Evolutionary conservation across 2,888 invertebrate genomes (phyloP), one percentile per base, ranked within the genome.

Genomic region (Busseola fusca): DNA sequence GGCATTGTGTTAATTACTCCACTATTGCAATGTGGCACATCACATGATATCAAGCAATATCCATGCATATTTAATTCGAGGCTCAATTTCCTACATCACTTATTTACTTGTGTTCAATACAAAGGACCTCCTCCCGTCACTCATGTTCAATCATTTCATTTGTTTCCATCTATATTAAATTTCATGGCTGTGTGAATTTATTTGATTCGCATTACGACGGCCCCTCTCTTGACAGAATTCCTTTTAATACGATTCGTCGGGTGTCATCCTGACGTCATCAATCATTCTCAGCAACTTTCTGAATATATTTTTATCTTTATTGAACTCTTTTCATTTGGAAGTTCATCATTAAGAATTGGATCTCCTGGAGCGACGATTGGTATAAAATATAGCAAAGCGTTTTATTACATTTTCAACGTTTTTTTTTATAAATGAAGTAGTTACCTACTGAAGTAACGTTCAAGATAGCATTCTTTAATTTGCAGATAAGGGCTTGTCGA

Each of bases 261-360:
- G 69, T 81, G 79, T 84, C 85, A 76, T 57, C 74, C 64, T 52
- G 66, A 40, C 78, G 72, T 79, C 85, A 82, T 84, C 84, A 76
- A 86, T 86, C 87, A 82, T 80, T 62, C 58, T 57, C 63, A 60
- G 64, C 66, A 78, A 76, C 83, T 84, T 86, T 78, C 77, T 77
- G 80, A 77, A 84, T 85, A 79, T 78, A 83, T 76, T 73, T 80
- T 86, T 78, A 80, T 82, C 80, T 80, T 78, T 75, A 84, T 83
- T 74, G 78, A 82, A 82, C 81, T 79, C 71, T 75, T 86, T 84
- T 76, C 73, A 74, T 80, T 83, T 68, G 72, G 74, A 82, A 74
- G 82, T 86, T 74, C 67, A 81, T 79, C 72, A 79, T 84, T 84
- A 77, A 64, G 71, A 68, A 68, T 74, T 57, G 78, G 50, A 27